These are phyloP conservation scores for Odocoileus virginianus DNA, from an alignment of 2,113 vertebrate species.

Conservation along the genomic window DNA sequence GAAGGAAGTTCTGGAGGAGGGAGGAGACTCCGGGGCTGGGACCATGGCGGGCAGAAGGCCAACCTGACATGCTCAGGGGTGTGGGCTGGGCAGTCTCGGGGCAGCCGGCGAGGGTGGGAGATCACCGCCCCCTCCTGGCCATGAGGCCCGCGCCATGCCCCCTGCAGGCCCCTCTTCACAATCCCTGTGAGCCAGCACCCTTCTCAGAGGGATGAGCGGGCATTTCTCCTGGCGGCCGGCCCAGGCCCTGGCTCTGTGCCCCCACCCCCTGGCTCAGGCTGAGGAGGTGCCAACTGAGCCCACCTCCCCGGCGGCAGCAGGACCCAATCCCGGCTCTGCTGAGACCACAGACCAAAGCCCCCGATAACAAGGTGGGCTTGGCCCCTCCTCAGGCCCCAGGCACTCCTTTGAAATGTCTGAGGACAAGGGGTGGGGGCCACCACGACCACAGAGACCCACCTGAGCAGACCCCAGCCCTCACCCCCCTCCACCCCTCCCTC, in stretches of 20 bases:
- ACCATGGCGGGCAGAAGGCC: fast-evolving
- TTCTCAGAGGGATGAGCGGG: not conserved
- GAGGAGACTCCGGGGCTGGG: not conserved
- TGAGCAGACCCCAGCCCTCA: no score
- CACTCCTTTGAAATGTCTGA: not conserved
- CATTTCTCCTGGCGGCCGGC: not conserved
- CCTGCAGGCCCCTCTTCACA: not conserved
- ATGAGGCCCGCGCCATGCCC: fast-evolving
- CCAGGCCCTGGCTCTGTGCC: not conserved
- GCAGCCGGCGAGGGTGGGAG: not conserved
- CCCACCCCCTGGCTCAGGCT: not conserved
- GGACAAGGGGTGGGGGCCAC: no score
- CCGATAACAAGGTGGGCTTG: fast-evolving
- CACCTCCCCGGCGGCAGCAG: fast-evolving
- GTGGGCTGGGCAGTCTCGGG: not conserved
- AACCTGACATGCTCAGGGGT: not conserved
- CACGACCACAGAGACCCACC: not conserved
- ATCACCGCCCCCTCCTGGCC: no score
- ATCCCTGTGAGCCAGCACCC: not conserved
- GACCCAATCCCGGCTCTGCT: no score
- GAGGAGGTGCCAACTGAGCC: not conserved
- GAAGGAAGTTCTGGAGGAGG: not conserved
- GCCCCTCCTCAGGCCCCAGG: not conserved
- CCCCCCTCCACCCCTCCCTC: not conserved
- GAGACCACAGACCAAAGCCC: not conserved